Evolutionary conservation across 2,113 vertebrate species (phyloP).

Genomic region (Pygoscelis antarcticus): DNA sequence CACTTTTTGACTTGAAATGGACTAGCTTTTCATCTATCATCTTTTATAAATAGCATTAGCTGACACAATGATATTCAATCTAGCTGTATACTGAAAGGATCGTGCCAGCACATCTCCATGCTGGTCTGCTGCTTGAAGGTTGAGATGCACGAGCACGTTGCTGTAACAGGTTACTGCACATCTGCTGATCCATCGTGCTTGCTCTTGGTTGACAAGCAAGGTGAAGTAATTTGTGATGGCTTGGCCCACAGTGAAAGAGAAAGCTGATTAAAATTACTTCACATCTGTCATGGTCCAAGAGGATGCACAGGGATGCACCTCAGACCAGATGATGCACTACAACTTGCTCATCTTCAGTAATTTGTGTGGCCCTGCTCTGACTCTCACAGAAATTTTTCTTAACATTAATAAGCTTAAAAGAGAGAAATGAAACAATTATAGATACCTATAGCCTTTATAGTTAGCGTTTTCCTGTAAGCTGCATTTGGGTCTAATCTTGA

Average conservation of each 20-base stretch:
- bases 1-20: neutral
- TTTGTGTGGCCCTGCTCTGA: neutral
- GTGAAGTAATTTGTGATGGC: neutral
- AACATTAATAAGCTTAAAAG: neutral
- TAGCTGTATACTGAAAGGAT: neutral
- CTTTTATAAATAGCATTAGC: neutral
- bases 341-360: neutral
- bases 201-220: neutral
- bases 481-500: neutral
- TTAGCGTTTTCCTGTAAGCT: neutral
- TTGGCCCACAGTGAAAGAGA: neutral
- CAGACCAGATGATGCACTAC: neutral
- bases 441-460: neutral
- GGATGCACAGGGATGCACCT: neutral
- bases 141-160: neutral
- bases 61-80: rapidly evolving
- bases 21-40: neutral
- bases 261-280: neutral
- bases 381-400: neutral
- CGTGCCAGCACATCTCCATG: neutral
- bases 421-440: neutral
- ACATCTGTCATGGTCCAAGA: neutral
- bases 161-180: neutral
- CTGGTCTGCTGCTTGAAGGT: neutral
- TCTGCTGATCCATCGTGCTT: neutral